Evolutionary conservation across 2,113 vertebrate genomes (phyloP).

Genomic region (Brienomyrus brachyistius): DNA sequence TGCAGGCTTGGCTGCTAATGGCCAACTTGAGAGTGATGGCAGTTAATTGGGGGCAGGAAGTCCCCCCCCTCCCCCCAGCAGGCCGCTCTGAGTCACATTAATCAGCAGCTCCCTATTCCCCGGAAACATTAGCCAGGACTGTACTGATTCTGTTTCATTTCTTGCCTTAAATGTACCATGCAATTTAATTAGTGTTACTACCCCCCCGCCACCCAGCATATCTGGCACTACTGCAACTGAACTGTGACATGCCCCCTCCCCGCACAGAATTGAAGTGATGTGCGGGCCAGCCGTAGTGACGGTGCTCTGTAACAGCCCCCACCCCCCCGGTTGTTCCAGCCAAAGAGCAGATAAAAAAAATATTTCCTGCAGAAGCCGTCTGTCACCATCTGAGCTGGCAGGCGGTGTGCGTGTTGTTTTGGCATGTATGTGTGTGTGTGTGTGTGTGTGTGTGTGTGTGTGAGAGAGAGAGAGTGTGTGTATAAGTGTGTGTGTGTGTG

Average conservation of each 20-base stretch:
- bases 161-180: conserved; percentile 12
- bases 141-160: conserved; percentile 26
- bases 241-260: conserved; percentile 14
- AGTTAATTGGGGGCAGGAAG: not conserved
- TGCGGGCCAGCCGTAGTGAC: not conserved
- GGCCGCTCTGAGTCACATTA: not conserved
- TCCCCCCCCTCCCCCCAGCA: not conserved
- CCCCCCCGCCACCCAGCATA: not conserved
- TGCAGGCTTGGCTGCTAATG: not conserved
- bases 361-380: conserved; percentile 23
- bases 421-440: not conserved
- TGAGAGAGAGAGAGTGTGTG: no score
- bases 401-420: not conserved
- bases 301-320: not conserved
- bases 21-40: not conserved
- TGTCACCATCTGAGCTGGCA: not conserved
- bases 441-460: not conserved
- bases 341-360: conserved; percentile 19
- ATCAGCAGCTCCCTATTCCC: not conserved
- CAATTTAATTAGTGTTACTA: conserved; percentile 8
- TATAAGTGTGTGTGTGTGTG: no score
- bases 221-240: not conserved
- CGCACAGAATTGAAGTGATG: conserved; percentile 17
- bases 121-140: conserved; percentile 10
- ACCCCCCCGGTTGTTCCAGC: not conserved